A percentile compares a stretch with the other conserved stretches of the same genome.
phyloP scores from a whole-genome alignment of 2,888 invertebrate genomes.

The Meta bourneti region DNA sequence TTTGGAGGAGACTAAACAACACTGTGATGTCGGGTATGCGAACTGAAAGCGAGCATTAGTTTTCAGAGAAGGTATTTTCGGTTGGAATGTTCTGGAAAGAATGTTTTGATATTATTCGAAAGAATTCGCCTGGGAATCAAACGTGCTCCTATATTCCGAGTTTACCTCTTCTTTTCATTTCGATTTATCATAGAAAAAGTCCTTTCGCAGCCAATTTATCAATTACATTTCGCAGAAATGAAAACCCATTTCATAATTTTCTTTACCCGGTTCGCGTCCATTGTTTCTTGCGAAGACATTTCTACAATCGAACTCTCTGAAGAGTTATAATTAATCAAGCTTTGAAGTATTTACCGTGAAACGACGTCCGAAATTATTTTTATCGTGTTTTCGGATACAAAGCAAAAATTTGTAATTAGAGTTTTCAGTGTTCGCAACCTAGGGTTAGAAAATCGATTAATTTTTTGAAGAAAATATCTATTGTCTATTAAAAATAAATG shows the following conservation, averaged over 20 bases:
- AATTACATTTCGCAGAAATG: conserved; percentile 33
- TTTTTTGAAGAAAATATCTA: background rate
- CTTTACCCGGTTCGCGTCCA: background rate
- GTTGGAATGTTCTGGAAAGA: conserved; percentile 45
- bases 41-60: conserved; percentile 15
- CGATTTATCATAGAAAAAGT: conserved; percentile 26
- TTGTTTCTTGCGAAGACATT: background rate
- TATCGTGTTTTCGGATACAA: background rate
- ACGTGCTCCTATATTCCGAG: conserved; percentile 2
- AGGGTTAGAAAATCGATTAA: background rate
- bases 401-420: background rate
- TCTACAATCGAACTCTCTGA: background rate
- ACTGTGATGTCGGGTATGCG: conserved; percentile 7
- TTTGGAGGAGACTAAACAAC: conserved; percentile 8
- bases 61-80: conserved; percentile 34
- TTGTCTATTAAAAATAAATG: too few species aligned
- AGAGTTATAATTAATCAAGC: conserved; percentile 29
- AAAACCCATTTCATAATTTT: conserved; percentile 3
- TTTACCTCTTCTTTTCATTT: conserved; percentile 38
- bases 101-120: conserved; percentile 40
- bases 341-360: background rate
- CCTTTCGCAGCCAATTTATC: conserved; percentile 23
- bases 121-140: conserved; percentile 37
- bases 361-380: background rate
- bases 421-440: background rate